Evolutionary conservation across 2,113 vertebrate genomes (phyloP).

Genomic region (Alethe diademata): DNA sequence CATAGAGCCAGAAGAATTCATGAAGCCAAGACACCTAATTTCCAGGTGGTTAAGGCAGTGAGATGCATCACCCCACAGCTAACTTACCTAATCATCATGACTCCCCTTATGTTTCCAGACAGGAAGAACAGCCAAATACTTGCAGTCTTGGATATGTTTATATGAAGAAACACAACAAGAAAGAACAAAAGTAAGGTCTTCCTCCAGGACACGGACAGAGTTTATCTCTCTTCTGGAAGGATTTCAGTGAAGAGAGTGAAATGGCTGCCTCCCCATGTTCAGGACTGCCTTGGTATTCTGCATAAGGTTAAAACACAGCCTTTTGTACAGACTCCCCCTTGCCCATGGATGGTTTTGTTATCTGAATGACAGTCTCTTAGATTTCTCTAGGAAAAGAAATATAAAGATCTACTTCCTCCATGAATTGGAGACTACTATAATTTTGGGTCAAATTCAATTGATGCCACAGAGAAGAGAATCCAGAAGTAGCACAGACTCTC

Average conservation of each 20-base stretch:
- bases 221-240: neutral
- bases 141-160: conserved; percentile 46
- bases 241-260: neutral
- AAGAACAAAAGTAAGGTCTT: conserved; percentile 57
- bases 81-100: conserved; percentile 49
- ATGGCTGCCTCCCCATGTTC: neutral
- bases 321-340: neutral
- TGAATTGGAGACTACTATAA: neutral
- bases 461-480: neutral
- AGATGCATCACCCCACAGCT: conserved; percentile 52
- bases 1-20: neutral
- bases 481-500: neutral
- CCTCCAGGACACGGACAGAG: conserved; percentile 15
- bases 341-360: neutral
- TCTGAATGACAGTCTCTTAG: neutral
- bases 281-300: neutral
- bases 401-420: neutral
- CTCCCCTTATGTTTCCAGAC: conserved; percentile 47
- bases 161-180: conserved; percentile 25
- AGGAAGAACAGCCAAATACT: conserved; percentile 49
- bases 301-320: neutral
- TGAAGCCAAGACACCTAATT: conserved; percentile 28
- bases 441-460: neutral
- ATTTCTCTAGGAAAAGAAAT: neutral
- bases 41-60: conserved; percentile 36